Evolutionary conservation across 2,113 vertebrate species (phyloP).

Genomic region (Siniperca knerii): DNA sequence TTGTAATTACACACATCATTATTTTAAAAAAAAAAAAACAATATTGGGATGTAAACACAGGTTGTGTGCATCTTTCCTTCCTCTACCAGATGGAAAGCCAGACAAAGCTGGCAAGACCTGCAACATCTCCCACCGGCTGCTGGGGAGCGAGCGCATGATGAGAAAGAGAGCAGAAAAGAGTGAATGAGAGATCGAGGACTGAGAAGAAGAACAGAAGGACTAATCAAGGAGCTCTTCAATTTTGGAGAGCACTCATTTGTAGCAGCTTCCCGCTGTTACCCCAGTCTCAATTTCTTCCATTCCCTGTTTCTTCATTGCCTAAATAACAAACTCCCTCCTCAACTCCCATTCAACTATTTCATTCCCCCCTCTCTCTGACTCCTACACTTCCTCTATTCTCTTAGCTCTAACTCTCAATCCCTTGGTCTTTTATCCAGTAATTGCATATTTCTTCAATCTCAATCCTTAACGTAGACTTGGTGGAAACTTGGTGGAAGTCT

Average conservation of each 20-base stretch:
- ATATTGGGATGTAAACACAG: constrained; percentile 61
- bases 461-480: neutral
- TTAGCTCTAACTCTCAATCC: constrained; percentile 25
- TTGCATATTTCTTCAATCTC: constrained; percentile 40
- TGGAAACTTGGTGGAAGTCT: constrained; percentile 45
- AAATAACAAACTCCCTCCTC: constrained; percentile 40
- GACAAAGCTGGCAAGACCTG: constrained; percentile 74
- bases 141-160: constrained; percentile 43
- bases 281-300: constrained; percentile 38
- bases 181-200: constrained; percentile 54
- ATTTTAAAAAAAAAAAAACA: constrained; percentile 20
- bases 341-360: constrained; percentile 55
- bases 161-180: constrained; percentile 36
- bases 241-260: constrained; percentile 75
- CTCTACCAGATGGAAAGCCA: constrained; percentile 70
- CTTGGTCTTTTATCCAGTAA: constrained; percentile 51
- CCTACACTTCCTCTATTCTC: constrained; percentile 16
- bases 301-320: constrained; percentile 13
- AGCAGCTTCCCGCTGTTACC: constrained; percentile 53
- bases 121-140: constrained; percentile 71
- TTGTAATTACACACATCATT: constrained; percentile 46
- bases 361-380: constrained; percentile 10
- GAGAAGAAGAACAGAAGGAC: constrained; percentile 71
- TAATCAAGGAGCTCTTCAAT: constrained; percentile 75
- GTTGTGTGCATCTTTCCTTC: constrained; percentile 32